Conservation (phyloP, 2,797 vertebrate species). For the Myotis pilosus region DNA sequence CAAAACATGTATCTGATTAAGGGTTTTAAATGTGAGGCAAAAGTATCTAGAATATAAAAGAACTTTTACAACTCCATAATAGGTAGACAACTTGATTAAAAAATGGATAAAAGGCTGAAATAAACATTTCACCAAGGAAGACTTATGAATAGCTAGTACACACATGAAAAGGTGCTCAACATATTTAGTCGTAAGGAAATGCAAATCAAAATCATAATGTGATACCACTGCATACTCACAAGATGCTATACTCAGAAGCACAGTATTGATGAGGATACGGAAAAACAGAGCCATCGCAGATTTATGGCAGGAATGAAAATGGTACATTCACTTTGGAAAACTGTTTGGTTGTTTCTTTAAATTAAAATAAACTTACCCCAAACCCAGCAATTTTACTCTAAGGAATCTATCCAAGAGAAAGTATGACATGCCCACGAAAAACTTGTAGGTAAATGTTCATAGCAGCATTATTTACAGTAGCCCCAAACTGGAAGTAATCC, state of each 20-base stretch:
- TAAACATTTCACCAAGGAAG: conserved; percentile 23
- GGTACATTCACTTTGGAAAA: not conserved
- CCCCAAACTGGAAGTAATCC: not conserved
- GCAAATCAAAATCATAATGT: not conserved
- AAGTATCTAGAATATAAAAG: not conserved
- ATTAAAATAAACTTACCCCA: not conserved
- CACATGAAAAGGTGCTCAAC: not conserved
- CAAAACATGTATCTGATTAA: not conserved
- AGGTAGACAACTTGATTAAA: not conserved
- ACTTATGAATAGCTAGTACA: not conserved
- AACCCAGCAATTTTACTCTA: not conserved
- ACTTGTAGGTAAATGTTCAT: not conserved
- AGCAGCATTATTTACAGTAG: not conserved
- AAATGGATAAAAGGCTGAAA: conserved; percentile 19
- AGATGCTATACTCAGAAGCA: not conserved
- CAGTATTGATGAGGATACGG: not conserved
- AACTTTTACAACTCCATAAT: not conserved
- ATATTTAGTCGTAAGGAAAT: not conserved
- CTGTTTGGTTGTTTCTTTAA: not conserved
- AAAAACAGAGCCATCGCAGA: not conserved
- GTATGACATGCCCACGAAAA: not conserved
- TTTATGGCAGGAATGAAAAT: not conserved
- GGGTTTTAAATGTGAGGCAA: not conserved
- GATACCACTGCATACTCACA: not conserved
- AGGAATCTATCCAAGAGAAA: conserved; percentile 4